Conservation (phyloP, 2,113 vertebrate genomes). For the Candoia aspera region DNA sequence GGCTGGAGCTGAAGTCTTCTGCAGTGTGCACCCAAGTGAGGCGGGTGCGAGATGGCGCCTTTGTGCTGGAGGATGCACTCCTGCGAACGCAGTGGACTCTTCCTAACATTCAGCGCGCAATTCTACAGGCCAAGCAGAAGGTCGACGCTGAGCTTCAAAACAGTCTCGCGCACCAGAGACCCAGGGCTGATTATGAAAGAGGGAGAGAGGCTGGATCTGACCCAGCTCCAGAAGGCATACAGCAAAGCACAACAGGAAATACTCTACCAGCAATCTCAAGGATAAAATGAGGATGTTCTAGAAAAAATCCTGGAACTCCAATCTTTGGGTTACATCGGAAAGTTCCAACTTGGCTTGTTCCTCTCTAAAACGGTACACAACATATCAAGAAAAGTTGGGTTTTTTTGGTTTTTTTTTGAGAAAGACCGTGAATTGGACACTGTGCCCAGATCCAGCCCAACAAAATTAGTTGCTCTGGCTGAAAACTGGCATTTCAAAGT, state of each 20-base stretch:
- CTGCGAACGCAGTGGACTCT: constrained; percentile 82
- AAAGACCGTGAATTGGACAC: not conserved
- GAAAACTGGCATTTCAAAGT: not conserved
- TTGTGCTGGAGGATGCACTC: constrained; percentile 82
- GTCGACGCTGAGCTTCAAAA: constrained; percentile 62
- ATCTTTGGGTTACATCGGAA: not conserved
- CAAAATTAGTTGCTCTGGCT: not conserved
- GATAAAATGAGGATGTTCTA: not conserved
- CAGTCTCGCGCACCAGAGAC: constrained; percentile 28
- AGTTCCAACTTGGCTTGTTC: not conserved
- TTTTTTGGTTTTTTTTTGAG: not conserved
- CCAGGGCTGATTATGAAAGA: not conserved
- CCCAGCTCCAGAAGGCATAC: accelerated
- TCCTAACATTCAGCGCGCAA: constrained; percentile 72
- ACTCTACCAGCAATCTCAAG: not conserved
- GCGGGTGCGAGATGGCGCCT: constrained; percentile 82
- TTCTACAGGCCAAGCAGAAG: constrained; percentile 54
- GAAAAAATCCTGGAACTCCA: not conserved
- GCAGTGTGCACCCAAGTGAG: constrained; percentile 85
- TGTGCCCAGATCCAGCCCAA: not conserved
- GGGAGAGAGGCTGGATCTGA: not conserved
- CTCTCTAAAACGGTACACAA: not conserved
- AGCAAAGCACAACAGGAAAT: accelerated
- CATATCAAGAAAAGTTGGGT: not conserved
- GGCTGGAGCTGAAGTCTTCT: constrained; percentile 87